Conservation (phyloP, 2,888 invertebrate genomes). For the Melanostoma mellinum region DNA sequence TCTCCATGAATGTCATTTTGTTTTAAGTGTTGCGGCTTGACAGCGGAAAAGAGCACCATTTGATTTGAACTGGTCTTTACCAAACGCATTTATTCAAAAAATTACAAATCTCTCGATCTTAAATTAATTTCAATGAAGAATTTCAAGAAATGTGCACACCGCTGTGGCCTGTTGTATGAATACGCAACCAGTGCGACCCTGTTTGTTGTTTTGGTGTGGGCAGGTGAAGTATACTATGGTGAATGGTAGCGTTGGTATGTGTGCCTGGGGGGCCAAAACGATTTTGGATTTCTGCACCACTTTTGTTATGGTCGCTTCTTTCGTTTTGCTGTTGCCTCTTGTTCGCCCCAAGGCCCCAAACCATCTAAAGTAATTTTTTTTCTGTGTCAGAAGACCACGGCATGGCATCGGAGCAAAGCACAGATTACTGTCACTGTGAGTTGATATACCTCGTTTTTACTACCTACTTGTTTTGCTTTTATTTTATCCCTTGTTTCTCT, state of each 20-base stretch:
- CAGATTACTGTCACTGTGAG: constrained; percentile 38
- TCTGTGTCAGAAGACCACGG: constrained; percentile 55
- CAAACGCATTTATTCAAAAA: too few species aligned
- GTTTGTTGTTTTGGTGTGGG: neutral
- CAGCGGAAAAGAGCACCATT: too few species aligned
- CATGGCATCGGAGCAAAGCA: constrained; percentile 56
- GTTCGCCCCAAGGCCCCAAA: constrained; percentile 19
- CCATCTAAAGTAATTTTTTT: constrained; percentile 17
- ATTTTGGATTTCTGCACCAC: constrained; percentile 51
- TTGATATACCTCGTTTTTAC: constrained; percentile 14
- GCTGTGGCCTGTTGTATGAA: neutral
- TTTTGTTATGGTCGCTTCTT: constrained; percentile 25
- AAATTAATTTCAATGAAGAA: neutral
- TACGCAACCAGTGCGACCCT: neutral
- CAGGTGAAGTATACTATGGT: neutral
- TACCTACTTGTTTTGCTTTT: constrained; percentile 5
- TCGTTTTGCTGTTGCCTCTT: constrained; percentile 1
- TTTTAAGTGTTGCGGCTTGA: too few species aligned
- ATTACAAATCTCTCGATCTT: too few species aligned
- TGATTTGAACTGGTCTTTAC: too few species aligned
- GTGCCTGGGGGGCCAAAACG: constrained; percentile 14
- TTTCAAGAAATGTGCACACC: neutral
- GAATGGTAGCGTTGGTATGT: neutral
- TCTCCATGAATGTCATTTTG: too few species aligned
- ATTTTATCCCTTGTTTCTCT: constrained; percentile 12